A percentile compares a stretch with the other conserved stretches of the same genome.
Evolutionary conservation across 2,113 vertebrate species (phyloP).

Genomic region (Siniperca knerii): DNA sequence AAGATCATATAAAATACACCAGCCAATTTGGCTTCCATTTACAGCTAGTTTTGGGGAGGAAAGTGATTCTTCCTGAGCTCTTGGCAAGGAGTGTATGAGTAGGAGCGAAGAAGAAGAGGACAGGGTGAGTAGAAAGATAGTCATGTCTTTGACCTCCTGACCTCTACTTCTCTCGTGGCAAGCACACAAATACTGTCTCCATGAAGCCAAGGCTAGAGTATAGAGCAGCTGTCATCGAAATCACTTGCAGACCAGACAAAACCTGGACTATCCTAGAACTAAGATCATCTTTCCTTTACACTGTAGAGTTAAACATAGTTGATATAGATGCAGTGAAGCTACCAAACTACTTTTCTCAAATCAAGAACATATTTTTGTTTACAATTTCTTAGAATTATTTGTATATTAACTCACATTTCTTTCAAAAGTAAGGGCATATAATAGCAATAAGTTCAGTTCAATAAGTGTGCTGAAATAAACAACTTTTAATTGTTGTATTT

Average conservation of each 20-base stretch:
- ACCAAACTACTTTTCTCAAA: neutral
- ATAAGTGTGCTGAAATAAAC: neutral
- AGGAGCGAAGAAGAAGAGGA: conserved; percentile 19
- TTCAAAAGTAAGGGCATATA: neutral
- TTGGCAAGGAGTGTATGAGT: conserved; percentile 18
- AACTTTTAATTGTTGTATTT: neutral
- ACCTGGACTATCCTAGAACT: neutral
- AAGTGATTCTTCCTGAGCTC: conserved; percentile 35
- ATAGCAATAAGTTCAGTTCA: too few relatives aligned
- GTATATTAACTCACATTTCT: neutral
- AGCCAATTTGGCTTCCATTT: conserved; percentile 43
- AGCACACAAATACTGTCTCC: neutral
- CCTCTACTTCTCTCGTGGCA: conserved; percentile 17
- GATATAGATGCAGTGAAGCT: neutral
- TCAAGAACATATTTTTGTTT: too few relatives aligned
- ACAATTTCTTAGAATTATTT: too few relatives aligned
- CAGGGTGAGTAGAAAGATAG: conserved; percentile 15
- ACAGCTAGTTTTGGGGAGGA: conserved; percentile 33
- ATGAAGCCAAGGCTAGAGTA: neutral
- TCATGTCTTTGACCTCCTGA: conserved; percentile 32
- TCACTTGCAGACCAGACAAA: conserved; percentile 8
- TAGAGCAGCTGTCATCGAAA: conserved; percentile 16
- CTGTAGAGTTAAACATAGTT: neutral
- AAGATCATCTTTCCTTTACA: neutral
- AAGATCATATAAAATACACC: conserved; percentile 38